Percentiles rank a stretch among this genome's conserved stretches.
Evolutionary conservation across 2,888 invertebrate genomes (phyloP).

Genomic region (Nudaria mundana): DNA sequence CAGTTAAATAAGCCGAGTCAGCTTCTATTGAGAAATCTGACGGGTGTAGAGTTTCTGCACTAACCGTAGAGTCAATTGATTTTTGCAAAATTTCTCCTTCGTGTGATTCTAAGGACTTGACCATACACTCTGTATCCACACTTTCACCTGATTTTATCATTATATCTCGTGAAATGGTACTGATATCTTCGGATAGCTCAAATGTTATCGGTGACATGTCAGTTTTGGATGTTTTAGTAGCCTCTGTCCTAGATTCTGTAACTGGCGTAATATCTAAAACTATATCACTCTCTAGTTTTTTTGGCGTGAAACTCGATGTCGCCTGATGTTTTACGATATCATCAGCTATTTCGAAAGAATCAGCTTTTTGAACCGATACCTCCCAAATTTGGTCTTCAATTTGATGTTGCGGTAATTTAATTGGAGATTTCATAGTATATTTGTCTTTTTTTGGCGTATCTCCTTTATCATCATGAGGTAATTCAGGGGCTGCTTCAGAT

Average conservation of each 20-base stretch:
- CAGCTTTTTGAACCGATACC: constrained; percentile 65
- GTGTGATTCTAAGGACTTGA: constrained; percentile 76
- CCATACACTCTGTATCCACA: constrained; percentile 74
- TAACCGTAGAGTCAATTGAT: constrained; percentile 77
- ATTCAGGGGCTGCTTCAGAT: constrained; percentile 76
- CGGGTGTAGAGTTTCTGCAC: constrained; percentile 75
- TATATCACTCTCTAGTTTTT: constrained; percentile 49
- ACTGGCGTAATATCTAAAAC: constrained; percentile 50
- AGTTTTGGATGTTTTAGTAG: constrained; percentile 52
- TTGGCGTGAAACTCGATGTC: constrained; percentile 42
- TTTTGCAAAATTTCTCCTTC: constrained; percentile 76
- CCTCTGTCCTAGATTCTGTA: constrained; percentile 49
- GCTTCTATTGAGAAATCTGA: constrained; percentile 78
- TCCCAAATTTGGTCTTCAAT: constrained; percentile 74
- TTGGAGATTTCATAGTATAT: constrained; percentile 59
- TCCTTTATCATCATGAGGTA: constrained; percentile 69
- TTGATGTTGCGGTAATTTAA: constrained; percentile 69
- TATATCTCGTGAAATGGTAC: constrained; percentile 67
- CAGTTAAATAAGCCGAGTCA: constrained; percentile 74
- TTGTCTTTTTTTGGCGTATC: constrained; percentile 65
- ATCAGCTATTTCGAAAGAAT: constrained; percentile 61
- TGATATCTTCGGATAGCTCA: constrained; percentile 68
- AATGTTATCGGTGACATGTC: constrained; percentile 66
- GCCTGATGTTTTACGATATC: constrained; percentile 48
- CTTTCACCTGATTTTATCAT: constrained; percentile 79